Conservation (phyloP, 2,888 invertebrate species). For the Eulithis testata region DNA sequence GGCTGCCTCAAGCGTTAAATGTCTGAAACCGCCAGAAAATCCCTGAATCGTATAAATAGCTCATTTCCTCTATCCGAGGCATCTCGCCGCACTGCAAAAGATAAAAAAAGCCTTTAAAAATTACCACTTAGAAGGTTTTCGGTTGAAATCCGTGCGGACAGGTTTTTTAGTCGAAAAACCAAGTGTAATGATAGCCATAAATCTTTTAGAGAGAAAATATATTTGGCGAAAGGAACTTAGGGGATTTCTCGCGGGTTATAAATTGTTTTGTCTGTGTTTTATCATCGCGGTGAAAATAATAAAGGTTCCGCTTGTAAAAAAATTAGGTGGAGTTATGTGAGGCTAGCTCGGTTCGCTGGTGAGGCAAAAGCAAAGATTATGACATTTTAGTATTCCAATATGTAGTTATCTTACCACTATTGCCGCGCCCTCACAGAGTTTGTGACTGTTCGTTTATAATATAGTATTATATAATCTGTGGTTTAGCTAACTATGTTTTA, state of each 20-base stretch:
- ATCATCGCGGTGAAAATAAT: slow-evolving; percentile 4
- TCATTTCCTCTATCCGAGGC: slow-evolving; percentile 40
- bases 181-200: slow-evolving; percentile 30
- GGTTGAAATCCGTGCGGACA: slow-evolving; percentile 28
- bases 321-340: background rate
- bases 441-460: no score
- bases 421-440: no score
- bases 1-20: background rate
- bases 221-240: slow-evolving; percentile 15
- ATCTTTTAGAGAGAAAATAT: slow-evolving; percentile 16
- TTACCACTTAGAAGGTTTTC: slow-evolving; percentile 38
- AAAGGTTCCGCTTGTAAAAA: slow-evolving; percentile 1
- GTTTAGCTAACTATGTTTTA: no score
- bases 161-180: slow-evolving; percentile 27
- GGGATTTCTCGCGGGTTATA: slow-evolving; percentile 15
- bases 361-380: background rate
- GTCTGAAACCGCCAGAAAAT: slow-evolving; percentile 1
- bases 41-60: slow-evolving; percentile 19
- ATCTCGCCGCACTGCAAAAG: slow-evolving; percentile 43
- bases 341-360: background rate
- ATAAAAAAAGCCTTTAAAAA: slow-evolving; percentile 45
- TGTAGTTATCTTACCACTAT: no score
- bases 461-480: no score
- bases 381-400: background rate
- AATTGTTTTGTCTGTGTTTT: slow-evolving; percentile 15